Evolutionary conservation across 2,888 invertebrate species (phyloP).

Genomic region (Sphaerophoria taeniata): DNA sequence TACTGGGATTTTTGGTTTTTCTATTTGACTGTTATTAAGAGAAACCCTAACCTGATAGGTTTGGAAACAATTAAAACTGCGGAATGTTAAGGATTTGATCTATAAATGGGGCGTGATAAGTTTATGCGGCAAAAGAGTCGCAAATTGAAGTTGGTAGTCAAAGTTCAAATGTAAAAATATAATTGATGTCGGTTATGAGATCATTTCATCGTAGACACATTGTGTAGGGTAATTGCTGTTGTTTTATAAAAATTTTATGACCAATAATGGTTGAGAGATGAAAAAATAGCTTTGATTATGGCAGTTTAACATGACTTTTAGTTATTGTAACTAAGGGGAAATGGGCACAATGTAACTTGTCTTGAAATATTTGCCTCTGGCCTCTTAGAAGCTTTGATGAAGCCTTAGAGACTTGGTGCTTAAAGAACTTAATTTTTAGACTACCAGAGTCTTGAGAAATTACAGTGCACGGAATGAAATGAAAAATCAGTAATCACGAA

Average conservation of each 20-base stretch:
- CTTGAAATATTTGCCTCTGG: neutral
- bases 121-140: conserved; percentile 8
- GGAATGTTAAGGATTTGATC: conserved; percentile 27
- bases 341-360: neutral
- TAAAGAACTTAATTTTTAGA: no score
- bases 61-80: conserved; percentile 4
- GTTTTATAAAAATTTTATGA: conserved; percentile 1
- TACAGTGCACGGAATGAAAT: no score
- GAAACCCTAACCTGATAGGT: conserved; percentile 3
- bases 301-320: neutral
- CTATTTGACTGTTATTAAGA: neutral
- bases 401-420: no score
- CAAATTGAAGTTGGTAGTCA: conserved; percentile 7
- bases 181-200: conserved; percentile 28
- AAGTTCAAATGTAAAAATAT: conserved; percentile 1
- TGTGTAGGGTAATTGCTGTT: neutral
- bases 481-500: no score
- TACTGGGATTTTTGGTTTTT: no score
- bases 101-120: conserved; percentile 29
- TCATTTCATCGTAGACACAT: neutral
- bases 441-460: no score
- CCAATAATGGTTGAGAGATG: neutral
- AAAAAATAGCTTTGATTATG: neutral
- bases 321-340: neutral
- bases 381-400: no score